Evolutionary conservation across 1,140 invertebrate genomes (phyloP).

Genomic region (Nasonia giraulti): DNA sequence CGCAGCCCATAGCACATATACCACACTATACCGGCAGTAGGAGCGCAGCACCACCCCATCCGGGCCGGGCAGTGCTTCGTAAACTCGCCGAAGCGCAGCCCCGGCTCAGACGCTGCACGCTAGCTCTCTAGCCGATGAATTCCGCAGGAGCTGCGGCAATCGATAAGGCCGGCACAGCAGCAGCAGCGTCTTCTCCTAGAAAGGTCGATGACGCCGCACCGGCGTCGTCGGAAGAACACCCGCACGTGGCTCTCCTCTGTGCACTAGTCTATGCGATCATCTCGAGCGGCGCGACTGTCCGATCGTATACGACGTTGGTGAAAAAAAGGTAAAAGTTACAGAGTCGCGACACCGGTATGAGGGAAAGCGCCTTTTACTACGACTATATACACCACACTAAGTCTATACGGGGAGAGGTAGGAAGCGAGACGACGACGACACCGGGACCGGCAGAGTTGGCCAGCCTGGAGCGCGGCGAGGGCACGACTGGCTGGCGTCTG

Average conservation of each 20-base stretch:
- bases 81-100: neutral
- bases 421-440: neutral
- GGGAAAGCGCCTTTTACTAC: too few relatives aligned
- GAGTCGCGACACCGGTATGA: neutral
- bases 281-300: too few relatives aligned
- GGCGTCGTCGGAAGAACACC: too few relatives aligned
- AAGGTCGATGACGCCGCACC: neutral
- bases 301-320: too few relatives aligned
- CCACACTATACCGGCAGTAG: neutral
- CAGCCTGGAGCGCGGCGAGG: slow-evolving; percentile 64
- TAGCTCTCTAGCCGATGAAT: neutral
- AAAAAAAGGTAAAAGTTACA: too few relatives aligned
- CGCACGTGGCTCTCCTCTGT: neutral
- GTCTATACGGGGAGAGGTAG: too few relatives aligned
- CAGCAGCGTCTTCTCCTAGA: neutral
- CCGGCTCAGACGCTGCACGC: neutral
- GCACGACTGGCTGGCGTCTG: slow-evolving; percentile 64
- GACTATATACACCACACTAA: neutral
- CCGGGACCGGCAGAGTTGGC: slow-evolving; percentile 50
- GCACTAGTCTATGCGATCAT: too few relatives aligned
- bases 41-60: neutral
- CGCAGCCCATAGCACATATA: too few relatives aligned
- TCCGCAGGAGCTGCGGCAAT: neutral
- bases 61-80: neutral
- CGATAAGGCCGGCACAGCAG: neutral